phyloP scores from a whole-genome alignment of 2,888 invertebrate species.

The Aricia artaxerxes region DNA sequence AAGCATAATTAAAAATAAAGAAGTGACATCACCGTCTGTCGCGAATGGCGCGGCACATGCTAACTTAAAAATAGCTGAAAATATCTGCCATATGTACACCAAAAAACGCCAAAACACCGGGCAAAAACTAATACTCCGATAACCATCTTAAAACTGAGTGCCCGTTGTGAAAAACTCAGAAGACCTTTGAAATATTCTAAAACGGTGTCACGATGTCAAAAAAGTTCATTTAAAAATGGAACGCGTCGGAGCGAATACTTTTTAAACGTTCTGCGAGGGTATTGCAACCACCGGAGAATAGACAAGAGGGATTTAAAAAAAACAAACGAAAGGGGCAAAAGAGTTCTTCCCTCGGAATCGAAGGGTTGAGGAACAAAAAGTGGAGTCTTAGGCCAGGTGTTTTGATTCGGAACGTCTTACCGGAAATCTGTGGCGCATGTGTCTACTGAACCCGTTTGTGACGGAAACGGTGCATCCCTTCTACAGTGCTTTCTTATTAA shows the following conservation, averaged over 20 bases:
- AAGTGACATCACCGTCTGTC: slow-evolving; percentile 75
- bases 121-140: slow-evolving; percentile 58
- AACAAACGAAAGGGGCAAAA: slow-evolving; percentile 63
- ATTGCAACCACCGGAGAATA: slow-evolving; percentile 50
- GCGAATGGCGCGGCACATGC: slow-evolving; percentile 72
- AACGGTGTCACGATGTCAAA: slow-evolving; percentile 39
- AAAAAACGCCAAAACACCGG: slow-evolving; percentile 57
- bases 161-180: slow-evolving; percentile 48
- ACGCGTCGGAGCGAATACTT: not conserved
- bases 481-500: slow-evolving; percentile 56
- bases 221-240: slow-evolving; percentile 32
- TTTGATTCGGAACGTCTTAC: slow-evolving; percentile 65
- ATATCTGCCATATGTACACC: slow-evolving; percentile 69
- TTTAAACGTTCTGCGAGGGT: slow-evolving; percentile 40
- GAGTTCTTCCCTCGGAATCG: slow-evolving; percentile 61
- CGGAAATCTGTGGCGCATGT: slow-evolving; percentile 77
- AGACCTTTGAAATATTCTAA: slow-evolving; percentile 52
- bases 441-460: slow-evolving; percentile 67
- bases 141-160: slow-evolving; percentile 50
- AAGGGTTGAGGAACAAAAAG: slow-evolving; percentile 68
- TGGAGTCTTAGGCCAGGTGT: slow-evolving; percentile 71
- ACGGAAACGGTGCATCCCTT: slow-evolving; percentile 75
- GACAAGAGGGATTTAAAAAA: slow-evolving; percentile 52
- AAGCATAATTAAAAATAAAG: slow-evolving; percentile 63
- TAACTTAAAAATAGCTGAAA: slow-evolving; percentile 70